Evolutionary conservation across 2,888 invertebrate genomes (phyloP), one percentile per base, ranked within the genome.

Genomic region (Heteropelma amictum): DNA sequence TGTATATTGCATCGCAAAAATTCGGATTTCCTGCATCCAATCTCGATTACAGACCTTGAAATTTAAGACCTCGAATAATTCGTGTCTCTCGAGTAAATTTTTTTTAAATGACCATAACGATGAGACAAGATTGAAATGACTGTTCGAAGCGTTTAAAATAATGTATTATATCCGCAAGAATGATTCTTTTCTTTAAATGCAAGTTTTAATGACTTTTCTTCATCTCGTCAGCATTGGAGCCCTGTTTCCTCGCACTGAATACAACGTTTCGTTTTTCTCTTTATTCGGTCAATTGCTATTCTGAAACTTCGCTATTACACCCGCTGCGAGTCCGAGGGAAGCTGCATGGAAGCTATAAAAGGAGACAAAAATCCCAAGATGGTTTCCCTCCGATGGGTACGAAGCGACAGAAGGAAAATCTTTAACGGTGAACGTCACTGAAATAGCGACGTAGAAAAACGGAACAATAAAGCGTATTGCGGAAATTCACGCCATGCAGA

Each of bases 401-500:
- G 7, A 35, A 38, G 35, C 47, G 47, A 56, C 49, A 65, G 45
- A 65, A 12, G 54, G 35, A 45, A 65, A 45, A 45, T 23, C 54
- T 53, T 45, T 33, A n/a, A n/a, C n/a, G 26, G 42, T 5, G 38
- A 56, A 63, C 42, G 40, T 40, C 54, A 12, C 17, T 5, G 17
- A 7, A 19, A 47, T 40, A 26, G 47, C 12, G 58, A 12, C 23
- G 12, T 14, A 38, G 12, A 33, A 19, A 60, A 60, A 61, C 12
- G 33, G 40, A 33, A 35, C 75, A 63, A 68, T 67, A 45, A 67
- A 67, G 42, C 35, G 71, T 42, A 58, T 58, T 49, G 21, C 35
- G 30, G 61, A 67, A 63, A 58, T 64, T 64, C 68, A 49, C 54
- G 63, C 26, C 58, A 56, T 56, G 49, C 64, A 71, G 40, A 64